These are phyloP conservation scores for Pterois miles DNA, from an alignment of 2,797 vertebrate species.

Conservation along the genomic window DNA sequence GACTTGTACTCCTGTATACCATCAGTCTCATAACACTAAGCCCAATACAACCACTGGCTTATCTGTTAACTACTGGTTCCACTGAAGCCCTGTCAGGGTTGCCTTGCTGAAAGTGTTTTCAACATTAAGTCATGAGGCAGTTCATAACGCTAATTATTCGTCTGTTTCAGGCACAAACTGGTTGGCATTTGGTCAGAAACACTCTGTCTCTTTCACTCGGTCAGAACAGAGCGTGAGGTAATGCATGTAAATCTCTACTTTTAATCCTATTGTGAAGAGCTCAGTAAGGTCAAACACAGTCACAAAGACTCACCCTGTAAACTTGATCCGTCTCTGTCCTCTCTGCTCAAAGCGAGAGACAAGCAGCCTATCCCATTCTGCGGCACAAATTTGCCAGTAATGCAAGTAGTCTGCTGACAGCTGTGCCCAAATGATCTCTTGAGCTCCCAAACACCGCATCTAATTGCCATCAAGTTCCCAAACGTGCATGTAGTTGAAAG, in stretches of 20 bases:
- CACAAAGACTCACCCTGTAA: too few species aligned
- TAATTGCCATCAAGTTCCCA: constrained; percentile 39
- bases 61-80: not conserved
- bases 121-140: not conserved
- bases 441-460: constrained; percentile 30
- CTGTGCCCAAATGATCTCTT: constrained; percentile 46
- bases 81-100: not conserved
- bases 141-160: not conserved
- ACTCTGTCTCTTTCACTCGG: not conserved
- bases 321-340: not conserved
- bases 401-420: constrained; percentile 32
- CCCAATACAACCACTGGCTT: not conserved
- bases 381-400: constrained; percentile 21
- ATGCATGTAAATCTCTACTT: not conserved
- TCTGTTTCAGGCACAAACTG: not conserved
- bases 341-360: not conserved
- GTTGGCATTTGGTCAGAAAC: not conserved
- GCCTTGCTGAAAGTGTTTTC: not conserved
- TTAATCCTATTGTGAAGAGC: not conserved
- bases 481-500: constrained; percentile 4
- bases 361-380: not conserved
- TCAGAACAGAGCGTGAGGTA: not conserved
- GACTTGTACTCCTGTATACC: not conserved
- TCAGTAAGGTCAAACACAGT: not conserved
- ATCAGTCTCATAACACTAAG: not conserved